Conservation (phyloP, 2,888 invertebrate genomes). For the Sphecodes monilicornis region DNA sequence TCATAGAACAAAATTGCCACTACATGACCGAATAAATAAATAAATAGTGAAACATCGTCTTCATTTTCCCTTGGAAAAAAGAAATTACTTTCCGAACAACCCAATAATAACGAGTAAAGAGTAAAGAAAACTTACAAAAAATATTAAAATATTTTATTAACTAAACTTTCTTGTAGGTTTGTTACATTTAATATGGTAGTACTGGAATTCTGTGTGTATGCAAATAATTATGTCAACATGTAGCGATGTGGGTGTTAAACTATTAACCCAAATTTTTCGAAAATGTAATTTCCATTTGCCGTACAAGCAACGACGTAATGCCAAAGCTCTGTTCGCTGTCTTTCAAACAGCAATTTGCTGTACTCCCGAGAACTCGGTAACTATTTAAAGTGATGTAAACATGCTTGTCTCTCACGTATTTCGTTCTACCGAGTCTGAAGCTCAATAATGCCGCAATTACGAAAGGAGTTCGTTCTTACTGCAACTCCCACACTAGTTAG, state of each 20-base stretch:
- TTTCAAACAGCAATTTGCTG: conserved; percentile 6
- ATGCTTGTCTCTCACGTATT: conserved; percentile 22
- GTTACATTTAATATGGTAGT: not conserved
- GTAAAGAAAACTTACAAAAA: too few relatives aligned
- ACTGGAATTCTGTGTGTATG: not conserved
- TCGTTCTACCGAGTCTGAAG: conserved; percentile 13
- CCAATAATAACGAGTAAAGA: too few relatives aligned
- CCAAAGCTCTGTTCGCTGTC: not conserved
- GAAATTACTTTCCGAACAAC: too few relatives aligned
- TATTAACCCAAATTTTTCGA: not conserved
- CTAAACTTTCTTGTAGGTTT: not conserved
- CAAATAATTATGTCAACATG: not conserved
- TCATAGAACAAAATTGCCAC: too few relatives aligned
- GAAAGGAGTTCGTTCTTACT: conserved; percentile 40
- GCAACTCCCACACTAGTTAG: conserved; percentile 16
- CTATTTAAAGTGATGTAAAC: conserved; percentile 30
- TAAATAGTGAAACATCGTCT: too few relatives aligned
- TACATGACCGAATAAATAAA: too few relatives aligned
- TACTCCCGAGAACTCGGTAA: conserved; percentile 33
- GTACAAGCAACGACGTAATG: not conserved
- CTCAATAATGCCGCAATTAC: conserved; percentile 39
- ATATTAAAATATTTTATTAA: too few relatives aligned
- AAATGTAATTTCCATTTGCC: not conserved
- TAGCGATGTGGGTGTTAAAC: not conserved
- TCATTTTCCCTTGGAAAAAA: too few relatives aligned